Evolutionary conservation across 2,888 invertebrate genomes (phyloP).

Genomic region (Leucozona laternaria): DNA sequence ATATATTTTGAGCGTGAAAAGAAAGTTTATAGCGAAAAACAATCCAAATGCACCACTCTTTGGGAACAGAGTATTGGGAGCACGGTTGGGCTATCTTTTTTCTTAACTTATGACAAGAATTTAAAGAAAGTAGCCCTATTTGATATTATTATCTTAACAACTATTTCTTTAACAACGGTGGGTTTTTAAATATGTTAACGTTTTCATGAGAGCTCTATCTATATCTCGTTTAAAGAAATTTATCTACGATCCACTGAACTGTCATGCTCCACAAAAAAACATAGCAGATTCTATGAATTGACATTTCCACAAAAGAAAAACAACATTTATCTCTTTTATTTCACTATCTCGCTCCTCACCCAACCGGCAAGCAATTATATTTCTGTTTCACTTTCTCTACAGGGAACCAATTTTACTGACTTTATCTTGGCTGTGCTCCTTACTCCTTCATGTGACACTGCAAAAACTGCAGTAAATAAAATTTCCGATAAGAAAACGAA

Average conservation of each 20-base stretch:
- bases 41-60: no score
- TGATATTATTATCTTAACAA: no score
- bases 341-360: conserved; percentile 14
- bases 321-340: conserved; percentile 26
- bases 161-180: neutral
- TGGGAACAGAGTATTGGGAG: no score
- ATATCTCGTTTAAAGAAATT: neutral
- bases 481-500: conserved; percentile 71
- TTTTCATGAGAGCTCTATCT: neutral
- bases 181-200: neutral
- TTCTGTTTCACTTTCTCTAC: conserved; percentile 14
- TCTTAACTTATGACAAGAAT: no score
- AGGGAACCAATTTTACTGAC: neutral
- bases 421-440: conserved; percentile 16
- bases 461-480: conserved; percentile 65
- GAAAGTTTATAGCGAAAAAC: no score
- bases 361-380: conserved; percentile 34
- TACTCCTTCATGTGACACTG: conserved; percentile 18
- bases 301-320: conserved; percentile 16
- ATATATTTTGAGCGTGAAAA: no score
- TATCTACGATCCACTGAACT: neutral
- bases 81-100: no score
- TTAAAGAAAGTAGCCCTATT: no score
- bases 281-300: conserved; percentile 52
- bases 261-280: neutral